Conservation (phyloP, 2,888 invertebrate genomes). For the Osedax frankpressi region DNA sequence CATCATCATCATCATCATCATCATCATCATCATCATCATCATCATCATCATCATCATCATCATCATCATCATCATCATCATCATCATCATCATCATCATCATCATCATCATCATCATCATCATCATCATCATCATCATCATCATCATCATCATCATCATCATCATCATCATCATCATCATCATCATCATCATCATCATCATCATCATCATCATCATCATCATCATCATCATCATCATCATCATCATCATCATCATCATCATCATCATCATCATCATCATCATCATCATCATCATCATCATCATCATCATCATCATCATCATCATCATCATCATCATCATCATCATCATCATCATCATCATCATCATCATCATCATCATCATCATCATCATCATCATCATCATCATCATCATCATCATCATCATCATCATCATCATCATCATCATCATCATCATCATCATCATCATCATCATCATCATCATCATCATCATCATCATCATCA, state of each 20-base stretch:
- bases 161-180: neutral
- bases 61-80: neutral
- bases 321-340: neutral
- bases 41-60: neutral
- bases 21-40: neutral
- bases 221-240: neutral
- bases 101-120: neutral
- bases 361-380: neutral
- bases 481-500: neutral
- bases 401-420: neutral
- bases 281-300: neutral
- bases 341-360: neutral
- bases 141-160: neutral
- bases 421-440: neutral
- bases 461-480: neutral
- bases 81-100: neutral
- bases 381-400: neutral
- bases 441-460: neutral
- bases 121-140: neutral
- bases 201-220: neutral
- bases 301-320: neutral
- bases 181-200: neutral
- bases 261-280: neutral
- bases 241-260: neutral
- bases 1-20: neutral